phyloP scores from a whole-genome alignment of 2,113 vertebrate species.

The Saguinus imperator region DNA sequence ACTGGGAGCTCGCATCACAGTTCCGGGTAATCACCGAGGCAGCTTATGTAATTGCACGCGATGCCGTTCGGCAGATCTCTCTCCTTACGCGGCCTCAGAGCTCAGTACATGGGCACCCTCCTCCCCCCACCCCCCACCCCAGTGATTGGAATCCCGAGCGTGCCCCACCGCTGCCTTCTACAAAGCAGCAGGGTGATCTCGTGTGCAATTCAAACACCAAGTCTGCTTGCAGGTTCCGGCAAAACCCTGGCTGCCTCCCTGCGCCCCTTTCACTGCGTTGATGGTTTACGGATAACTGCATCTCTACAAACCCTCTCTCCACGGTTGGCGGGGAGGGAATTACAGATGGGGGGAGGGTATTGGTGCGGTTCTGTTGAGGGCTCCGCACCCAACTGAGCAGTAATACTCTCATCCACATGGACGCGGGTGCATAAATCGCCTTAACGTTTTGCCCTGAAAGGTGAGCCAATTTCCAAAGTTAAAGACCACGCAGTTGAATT shows the following conservation, averaged over 20 bases:
- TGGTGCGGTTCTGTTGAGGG: neutral
- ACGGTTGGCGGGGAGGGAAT: neutral
- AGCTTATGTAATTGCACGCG: slow-evolving; percentile 73
- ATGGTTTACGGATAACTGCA: slow-evolving; percentile 8
- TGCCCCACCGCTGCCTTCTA: slow-evolving; percentile 4
- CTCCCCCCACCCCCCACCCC: neutral
- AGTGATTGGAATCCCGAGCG: neutral
- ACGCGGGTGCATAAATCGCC: neutral
- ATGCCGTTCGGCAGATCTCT: neutral
- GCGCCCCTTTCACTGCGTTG: neutral
- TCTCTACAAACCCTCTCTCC: slow-evolving; percentile 11
- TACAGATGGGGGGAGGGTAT: neutral
- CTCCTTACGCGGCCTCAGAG: neutral
- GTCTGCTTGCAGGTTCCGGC: neutral
- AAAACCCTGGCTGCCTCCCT: neutral
- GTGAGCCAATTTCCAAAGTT: slow-evolving; percentile 69
- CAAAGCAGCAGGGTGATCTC: neutral
- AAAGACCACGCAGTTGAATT: slow-evolving; percentile 68
- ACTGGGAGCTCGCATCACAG: neutral
- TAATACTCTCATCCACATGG: neutral
- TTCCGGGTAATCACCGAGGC: slow-evolving; percentile 4
- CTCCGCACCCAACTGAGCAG: neutral
- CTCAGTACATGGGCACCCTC: neutral
- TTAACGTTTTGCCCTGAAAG: slow-evolving; percentile 7
- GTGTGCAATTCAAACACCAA: neutral